Evolutionary conservation across 2,888 invertebrate genomes (phyloP).

Genomic region (Griposia aprilina): DNA sequence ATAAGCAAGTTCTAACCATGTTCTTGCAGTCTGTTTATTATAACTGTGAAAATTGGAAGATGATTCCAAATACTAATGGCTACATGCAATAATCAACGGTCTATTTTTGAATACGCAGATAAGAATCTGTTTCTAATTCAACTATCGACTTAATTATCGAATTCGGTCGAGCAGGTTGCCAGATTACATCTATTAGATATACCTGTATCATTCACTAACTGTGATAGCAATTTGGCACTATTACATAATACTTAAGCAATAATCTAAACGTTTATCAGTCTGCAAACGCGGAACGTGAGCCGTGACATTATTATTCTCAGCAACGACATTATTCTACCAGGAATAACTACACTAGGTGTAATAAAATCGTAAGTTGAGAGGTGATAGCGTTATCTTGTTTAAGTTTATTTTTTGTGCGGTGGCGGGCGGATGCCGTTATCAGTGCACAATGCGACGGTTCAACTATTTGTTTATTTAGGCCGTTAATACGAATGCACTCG

Average conservation of each 20-base stretch:
- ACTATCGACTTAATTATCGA: constrained; percentile 19
- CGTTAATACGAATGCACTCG: constrained; percentile 72
- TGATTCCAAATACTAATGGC: background rate
- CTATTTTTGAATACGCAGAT: background rate
- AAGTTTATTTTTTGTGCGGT: constrained; percentile 71
- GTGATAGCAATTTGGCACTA: constrained; percentile 26
- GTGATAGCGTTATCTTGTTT: constrained; percentile 75
- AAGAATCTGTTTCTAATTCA: constrained; percentile 17
- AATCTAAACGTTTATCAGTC: constrained; percentile 29
- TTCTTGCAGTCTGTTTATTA: background rate
- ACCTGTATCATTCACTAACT: constrained; percentile 17
- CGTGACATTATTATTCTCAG: constrained; percentile 46
- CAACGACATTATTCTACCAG: constrained; percentile 55
- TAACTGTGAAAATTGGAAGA: background rate
- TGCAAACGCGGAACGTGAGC: constrained; percentile 41
- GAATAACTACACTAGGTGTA: constrained; percentile 52
- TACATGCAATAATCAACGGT: background rate
- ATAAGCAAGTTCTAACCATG: background rate
- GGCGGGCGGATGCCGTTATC: constrained; percentile 87
- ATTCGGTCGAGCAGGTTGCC: constrained; percentile 11
- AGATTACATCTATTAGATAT: constrained; percentile 28
- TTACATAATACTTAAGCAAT: constrained; percentile 40
- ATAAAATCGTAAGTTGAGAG: constrained; percentile 65
- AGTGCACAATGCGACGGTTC: constrained; percentile 69
- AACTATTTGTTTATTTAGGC: constrained; percentile 80